phyloP scores from a whole-genome alignment of 2,113 vertebrate species.

The Actenoides hombroni region DNA sequence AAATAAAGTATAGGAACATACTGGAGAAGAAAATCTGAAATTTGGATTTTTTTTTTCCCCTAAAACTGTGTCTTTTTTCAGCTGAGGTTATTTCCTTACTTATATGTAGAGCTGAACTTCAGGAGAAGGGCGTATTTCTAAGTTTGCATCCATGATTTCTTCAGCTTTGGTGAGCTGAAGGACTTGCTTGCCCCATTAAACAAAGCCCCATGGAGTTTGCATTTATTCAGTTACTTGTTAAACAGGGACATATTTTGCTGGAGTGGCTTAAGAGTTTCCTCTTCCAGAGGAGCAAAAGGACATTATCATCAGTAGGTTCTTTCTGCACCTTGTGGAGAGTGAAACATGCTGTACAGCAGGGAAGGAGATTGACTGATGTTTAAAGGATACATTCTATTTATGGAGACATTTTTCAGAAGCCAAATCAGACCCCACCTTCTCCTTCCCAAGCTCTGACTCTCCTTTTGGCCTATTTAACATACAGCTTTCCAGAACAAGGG shows the following conservation, averaged over 20 bases:
- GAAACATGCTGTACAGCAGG: background rate
- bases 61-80: background rate
- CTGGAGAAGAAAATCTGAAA: background rate
- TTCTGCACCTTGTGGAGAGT: constrained; percentile 30
- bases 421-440: background rate
- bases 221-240: constrained; percentile 14
- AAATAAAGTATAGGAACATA: background rate
- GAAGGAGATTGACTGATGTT: background rate
- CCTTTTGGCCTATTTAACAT: background rate
- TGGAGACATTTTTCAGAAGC: background rate
- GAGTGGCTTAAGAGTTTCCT: background rate
- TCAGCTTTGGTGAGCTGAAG: background rate
- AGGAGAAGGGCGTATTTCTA: background rate
- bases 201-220: background rate
- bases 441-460: background rate
- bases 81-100: background rate
- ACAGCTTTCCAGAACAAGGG: background rate
- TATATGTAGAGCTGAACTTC: background rate
- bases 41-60: rapidly evolving
- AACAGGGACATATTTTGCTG: constrained; percentile 24
- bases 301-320: constrained; percentile 12
- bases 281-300: constrained; percentile 18
- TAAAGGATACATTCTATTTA: constrained; percentile 18
- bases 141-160: background rate
- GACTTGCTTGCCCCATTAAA: constrained; percentile 16